Conservation (phyloP, 2,888 invertebrate genomes). For the Amitus sp. region DNA sequence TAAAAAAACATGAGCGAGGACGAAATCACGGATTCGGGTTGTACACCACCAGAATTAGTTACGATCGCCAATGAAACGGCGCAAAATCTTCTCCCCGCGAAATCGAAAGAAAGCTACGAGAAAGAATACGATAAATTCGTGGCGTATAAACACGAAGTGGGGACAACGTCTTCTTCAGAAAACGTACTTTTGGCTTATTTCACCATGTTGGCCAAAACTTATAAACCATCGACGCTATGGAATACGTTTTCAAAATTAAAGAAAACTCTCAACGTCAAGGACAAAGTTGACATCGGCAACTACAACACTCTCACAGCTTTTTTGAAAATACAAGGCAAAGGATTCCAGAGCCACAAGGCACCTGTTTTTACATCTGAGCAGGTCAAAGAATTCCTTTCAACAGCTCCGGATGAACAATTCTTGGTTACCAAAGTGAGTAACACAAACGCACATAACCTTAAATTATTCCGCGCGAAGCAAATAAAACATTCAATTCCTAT, state of each 20-base stretch:
- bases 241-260: slow-evolving; percentile 18
- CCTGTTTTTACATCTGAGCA: slow-evolving; percentile 18
- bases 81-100: too few relatives aligned
- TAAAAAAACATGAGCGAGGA: too few relatives aligned
- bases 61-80: too few relatives aligned
- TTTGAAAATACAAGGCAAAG: slow-evolving; percentile 14
- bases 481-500: too few relatives aligned
- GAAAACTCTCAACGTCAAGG: slow-evolving; percentile 14
- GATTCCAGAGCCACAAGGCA: slow-evolving; percentile 17
- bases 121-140: too few relatives aligned
- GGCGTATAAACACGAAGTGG: too few relatives aligned
- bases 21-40: too few relatives aligned
- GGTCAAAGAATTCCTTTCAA: slow-evolving; percentile 13
- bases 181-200: slow-evolving; percentile 11
- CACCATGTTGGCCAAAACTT: neutral
- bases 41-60: too few relatives aligned
- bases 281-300: slow-evolving; percentile 18
- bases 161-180: neutral
- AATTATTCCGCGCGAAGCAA: too few relatives aligned
- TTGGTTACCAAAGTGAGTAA: slow-evolving; percentile 24
- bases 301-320: slow-evolving; percentile 19
- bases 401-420: slow-evolving; percentile 19
- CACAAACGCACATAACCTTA: too few relatives aligned
- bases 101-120: too few relatives aligned
- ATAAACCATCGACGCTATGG: slow-evolving; percentile 7